Base-by-base conservation (phyloP, 2,113 vertebrate genomes). In the Seriola rivoliana region DNA sequence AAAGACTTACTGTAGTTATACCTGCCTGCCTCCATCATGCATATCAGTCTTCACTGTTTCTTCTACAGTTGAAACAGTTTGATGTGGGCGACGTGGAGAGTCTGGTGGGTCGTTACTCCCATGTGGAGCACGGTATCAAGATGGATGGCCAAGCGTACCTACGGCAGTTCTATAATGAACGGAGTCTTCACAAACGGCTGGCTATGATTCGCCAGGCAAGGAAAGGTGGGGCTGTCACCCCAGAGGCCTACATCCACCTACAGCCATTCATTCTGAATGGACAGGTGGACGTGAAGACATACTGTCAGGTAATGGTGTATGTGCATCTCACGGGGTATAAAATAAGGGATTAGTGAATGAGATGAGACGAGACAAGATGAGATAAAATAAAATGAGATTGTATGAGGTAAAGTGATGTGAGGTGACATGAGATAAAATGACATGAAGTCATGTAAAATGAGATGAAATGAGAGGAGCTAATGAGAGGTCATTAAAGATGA, bases 41-140 rank as follows among this genome's bases (percentile, higher is more conserved):
- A 21, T 1, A 5, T 60, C 32, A 55, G 7, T 59, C 19, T 1
- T 10, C 23, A 8, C 10, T 36, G 11, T 59, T 52, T 72, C 54
- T 25, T 40, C 46, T 13, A 4, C 87, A 96, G 95, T 58, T 96
- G 44, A 96, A 96, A 65, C 95, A 96, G 81, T 96, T 96, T 75
- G 95, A 96, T 0, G 94, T 95, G 75, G 95, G 95, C 0, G 95
- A 96, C 0, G 91, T 96, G 73, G 95, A 96, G 85, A 94, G 92
- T 74, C 89, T 96, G 89, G 93, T 96, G 57, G 95, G 95, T 0
- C 94, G 95, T 1, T 96, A 95, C 81, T 91, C 95, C 16, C 95
- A 95, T 3, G 82, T 93, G 57, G 95, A 95, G 76, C 95, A 94
- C 0, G 95, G 95, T 63, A 92, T 96, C 65, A 94, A 95, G 85